phyloP scores from a whole-genome alignment of 1,140 invertebrate species.

The Neomicropteryx cornuta region DNA sequence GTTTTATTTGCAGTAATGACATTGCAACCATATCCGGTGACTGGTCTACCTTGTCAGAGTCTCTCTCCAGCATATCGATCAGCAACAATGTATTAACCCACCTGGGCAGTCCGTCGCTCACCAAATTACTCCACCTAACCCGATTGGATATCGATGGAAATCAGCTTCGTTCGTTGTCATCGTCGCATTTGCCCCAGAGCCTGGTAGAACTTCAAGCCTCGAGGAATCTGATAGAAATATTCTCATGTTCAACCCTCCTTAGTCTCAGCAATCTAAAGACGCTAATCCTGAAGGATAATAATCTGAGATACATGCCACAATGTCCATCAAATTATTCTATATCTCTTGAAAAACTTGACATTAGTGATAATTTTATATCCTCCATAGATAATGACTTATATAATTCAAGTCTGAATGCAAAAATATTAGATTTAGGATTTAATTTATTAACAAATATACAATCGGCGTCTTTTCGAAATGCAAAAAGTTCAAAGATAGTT shows the following conservation, averaged over 20 bases:
- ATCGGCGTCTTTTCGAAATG: conserved; percentile 51
- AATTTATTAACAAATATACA: conserved; percentile 58
- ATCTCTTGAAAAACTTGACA: conserved; percentile 68
- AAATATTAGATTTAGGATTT: conserved; percentile 70
- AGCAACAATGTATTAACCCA: conserved; percentile 69
- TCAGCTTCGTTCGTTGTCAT: conserved; percentile 47
- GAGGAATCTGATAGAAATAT: conserved; percentile 59
- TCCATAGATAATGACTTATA: too few species aligned
- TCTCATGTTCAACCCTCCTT: conserved; percentile 52
- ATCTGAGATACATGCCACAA: conserved; percentile 52
- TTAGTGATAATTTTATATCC: conserved; percentile 70
- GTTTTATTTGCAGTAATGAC: too few species aligned
- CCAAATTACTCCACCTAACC: conserved; percentile 47
- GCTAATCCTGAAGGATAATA: conserved; percentile 74
- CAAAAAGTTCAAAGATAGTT: conserved; percentile 61
- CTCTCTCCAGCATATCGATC: conserved; percentile 67
- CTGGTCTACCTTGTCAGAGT: conserved; percentile 63
- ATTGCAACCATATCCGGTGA: too few species aligned
- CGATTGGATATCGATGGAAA: conserved; percentile 68
- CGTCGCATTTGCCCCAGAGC: conserved; percentile 47
- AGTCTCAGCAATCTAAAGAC: conserved; percentile 52
- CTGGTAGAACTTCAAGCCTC: conserved; percentile 64
- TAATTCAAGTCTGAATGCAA: conserved; percentile 58
- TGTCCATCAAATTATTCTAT: conserved; percentile 46
- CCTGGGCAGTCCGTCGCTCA: conserved; percentile 43